Conservation (phyloP, 2,888 invertebrate genomes). For the Drosophila mulleri region DNA sequence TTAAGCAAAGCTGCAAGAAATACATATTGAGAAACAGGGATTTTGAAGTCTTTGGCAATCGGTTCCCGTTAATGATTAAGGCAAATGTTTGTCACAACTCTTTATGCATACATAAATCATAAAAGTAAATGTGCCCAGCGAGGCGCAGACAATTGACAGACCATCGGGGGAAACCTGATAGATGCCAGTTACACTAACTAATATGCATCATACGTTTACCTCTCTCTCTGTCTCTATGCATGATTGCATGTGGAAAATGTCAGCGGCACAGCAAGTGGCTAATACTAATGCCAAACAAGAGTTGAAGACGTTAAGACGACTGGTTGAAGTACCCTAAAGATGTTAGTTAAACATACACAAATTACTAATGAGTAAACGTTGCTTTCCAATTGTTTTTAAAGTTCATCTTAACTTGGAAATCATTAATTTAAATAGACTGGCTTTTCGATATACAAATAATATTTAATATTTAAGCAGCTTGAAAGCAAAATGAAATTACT, state of each 20-base stretch:
- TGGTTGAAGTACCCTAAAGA: constrained; percentile 18
- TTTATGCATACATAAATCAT: constrained; percentile 49
- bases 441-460: not conserved
- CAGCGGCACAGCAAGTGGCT: constrained; percentile 50
- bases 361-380: not conserved
- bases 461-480: not conserved
- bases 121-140: constrained; percentile 46
- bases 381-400: not conserved
- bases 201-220: constrained; percentile 39
- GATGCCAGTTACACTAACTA: constrained; percentile 30
- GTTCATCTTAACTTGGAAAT: not conserved
- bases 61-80: constrained; percentile 58
- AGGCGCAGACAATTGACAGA: constrained; percentile 65
- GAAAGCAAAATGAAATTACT: not conserved
- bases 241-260: constrained; percentile 71
- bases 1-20: constrained; percentile 13
- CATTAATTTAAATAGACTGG: not conserved
- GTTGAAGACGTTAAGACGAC: not conserved
- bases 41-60: constrained; percentile 29
- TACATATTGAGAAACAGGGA: constrained; percentile 14
- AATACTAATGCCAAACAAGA: constrained; percentile 30
- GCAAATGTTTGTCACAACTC: constrained; percentile 28
- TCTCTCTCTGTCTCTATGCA: constrained; percentile 45
- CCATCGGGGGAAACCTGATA: constrained; percentile 53
- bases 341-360: not conserved